Conservation (phyloP, 2,888 invertebrate genomes). For the Epsilonema sp. region DNA sequence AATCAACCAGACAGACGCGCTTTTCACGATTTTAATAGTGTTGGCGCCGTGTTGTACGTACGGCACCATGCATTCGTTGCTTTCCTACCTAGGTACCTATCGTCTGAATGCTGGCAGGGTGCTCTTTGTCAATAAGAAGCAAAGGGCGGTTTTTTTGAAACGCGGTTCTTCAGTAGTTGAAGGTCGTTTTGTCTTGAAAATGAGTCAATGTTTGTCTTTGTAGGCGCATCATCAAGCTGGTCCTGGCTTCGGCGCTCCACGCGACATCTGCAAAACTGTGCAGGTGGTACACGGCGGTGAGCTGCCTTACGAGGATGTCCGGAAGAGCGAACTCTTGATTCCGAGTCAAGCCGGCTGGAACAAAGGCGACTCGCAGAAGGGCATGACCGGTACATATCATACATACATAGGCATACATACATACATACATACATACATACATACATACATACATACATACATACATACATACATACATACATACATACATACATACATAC, state of each 20-base stretch:
- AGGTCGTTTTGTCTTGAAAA: too few relatives aligned
- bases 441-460: not conserved
- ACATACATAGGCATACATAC: not conserved
- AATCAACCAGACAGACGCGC: too few relatives aligned
- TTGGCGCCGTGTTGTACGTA: too few relatives aligned
- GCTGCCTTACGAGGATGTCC: conserved; percentile 23
- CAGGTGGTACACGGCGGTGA: conserved; percentile 26
- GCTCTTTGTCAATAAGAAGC: too few relatives aligned
- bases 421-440: not conserved
- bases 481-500: not conserved
- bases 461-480: not conserved
- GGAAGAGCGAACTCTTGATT: conserved; percentile 26
- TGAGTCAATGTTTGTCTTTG: too few relatives aligned
- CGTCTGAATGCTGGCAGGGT: too few relatives aligned
- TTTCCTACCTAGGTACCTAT: too few relatives aligned
- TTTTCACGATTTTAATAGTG: too few relatives aligned
- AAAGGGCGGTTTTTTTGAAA: too few relatives aligned
- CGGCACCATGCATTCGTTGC: too few relatives aligned
- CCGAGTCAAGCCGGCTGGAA: conserved; percentile 29
- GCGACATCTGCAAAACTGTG: conserved; percentile 20
- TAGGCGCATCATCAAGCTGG: not conserved
- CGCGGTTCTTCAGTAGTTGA: too few relatives aligned
- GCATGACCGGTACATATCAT: conserved; percentile 17
- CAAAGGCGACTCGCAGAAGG: conserved; percentile 28
- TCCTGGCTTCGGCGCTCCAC: conserved; percentile 3